Percentiles rank a stretch among this genome's conserved stretches.
Evolutionary conservation across 92 coral and sea anemone species (phyloP).

Genomic region (Paragorgia papillata): DNA sequence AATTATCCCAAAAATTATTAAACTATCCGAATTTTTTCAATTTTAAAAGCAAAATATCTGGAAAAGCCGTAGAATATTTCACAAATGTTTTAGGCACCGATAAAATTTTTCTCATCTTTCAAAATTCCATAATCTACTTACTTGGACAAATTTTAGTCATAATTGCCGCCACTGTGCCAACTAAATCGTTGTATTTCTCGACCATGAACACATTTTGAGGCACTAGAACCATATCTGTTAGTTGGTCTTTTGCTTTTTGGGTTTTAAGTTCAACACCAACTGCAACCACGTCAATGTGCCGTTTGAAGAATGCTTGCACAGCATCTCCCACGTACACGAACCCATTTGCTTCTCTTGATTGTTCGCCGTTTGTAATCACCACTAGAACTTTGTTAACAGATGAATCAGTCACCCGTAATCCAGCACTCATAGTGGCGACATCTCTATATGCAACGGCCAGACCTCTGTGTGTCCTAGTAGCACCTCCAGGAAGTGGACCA

Average conservation of each 20-base stretch:
- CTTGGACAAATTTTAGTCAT: slow-evolving; percentile 21
- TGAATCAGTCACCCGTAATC: neutral
- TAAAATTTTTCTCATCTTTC: too few relatives aligned
- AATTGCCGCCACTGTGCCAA: slow-evolving; percentile 56
- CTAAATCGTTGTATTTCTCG: slow-evolving; percentile 58
- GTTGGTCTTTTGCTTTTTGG: slow-evolving; percentile 4
- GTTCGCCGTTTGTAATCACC: slow-evolving; percentile 26
- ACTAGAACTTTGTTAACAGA: slow-evolving; percentile 5
- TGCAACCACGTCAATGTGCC: neutral
- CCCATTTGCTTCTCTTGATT: neutral
- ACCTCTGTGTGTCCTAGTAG: slow-evolving; percentile 9
- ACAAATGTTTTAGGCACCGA: too few relatives aligned
- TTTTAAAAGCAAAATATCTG: too few relatives aligned
- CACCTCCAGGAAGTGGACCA: slow-evolving; percentile 6
- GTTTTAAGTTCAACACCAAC: slow-evolving; percentile 1
- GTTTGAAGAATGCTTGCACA: slow-evolving; percentile 8
- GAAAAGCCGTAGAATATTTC: too few relatives aligned
- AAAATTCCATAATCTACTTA: too few relatives aligned
- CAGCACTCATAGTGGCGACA: neutral
- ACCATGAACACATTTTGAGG: slow-evolving; percentile 69
- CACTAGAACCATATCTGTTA: slow-evolving; percentile 55
- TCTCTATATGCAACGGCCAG: slow-evolving; percentile 9
- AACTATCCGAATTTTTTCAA: too few relatives aligned
- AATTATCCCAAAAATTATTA: too few relatives aligned
- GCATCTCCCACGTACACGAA: slow-evolving; percentile 5